A percentile compares a stretch with the other conserved stretches of the same genome.
These are phyloP conservation scores for Notocelia uddmanniana DNA, from an alignment of 2,888 invertebrate genomes.

Conservation along the genomic window DNA sequence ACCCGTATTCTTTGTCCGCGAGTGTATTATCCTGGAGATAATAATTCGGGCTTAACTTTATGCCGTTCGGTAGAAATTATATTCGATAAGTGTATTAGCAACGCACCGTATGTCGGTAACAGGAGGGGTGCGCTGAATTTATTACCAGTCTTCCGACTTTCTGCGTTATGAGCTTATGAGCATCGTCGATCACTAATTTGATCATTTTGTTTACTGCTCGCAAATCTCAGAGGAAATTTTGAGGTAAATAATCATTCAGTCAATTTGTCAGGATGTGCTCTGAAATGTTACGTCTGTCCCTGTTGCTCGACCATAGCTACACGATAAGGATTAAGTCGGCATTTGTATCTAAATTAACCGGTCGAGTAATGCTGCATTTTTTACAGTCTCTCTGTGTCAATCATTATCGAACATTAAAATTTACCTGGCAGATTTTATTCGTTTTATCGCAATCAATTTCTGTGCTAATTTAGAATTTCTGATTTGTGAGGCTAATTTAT, in stretches of 20 bases:
- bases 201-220: slow-evolving; percentile 59
- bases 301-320: slow-evolving; percentile 2
- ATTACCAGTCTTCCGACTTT: slow-evolving; percentile 70
- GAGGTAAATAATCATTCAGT: slow-evolving; percentile 18
- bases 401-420: neutral
- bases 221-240: slow-evolving; percentile 26
- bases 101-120: slow-evolving; percentile 71
- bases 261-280: slow-evolving; percentile 12
- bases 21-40: slow-evolving; percentile 17
- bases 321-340: neutral
- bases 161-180: slow-evolving; percentile 73
- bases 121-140: slow-evolving; percentile 69
- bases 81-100: slow-evolving; percentile 64
- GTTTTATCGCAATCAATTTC: neutral
- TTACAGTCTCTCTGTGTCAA: neutral
- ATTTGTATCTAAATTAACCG: neutral
- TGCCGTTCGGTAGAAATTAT: slow-evolving; percentile 48
- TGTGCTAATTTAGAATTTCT: neutral
- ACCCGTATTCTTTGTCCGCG: no score
- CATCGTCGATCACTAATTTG: slow-evolving; percentile 67
- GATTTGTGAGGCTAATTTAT: neutral
- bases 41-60: slow-evolving; percentile 22
- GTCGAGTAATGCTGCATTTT: neutral
- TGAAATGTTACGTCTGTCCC: neutral
- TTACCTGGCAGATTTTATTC: neutral